Percentiles rank a stretch among this genome's conserved stretches.
Conservation (phyloP, 2,888 invertebrate genomes). For the Drosophila parthenogenetica region DNA sequence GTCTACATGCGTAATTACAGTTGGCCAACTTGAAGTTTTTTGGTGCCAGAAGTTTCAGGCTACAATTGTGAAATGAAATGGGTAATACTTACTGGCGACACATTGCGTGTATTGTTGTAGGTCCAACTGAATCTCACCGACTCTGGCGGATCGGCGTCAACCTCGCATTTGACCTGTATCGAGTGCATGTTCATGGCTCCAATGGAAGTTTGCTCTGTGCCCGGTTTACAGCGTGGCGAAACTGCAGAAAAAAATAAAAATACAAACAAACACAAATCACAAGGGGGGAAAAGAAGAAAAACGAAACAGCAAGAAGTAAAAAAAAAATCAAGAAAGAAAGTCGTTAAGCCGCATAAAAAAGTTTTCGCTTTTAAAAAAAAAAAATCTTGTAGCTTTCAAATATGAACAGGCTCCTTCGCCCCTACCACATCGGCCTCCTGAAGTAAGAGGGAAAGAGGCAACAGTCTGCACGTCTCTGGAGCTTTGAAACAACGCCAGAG, state of each 20-base stretch:
- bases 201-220: conserved; percentile 89
- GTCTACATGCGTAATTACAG: conserved; percentile 42
- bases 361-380: conserved; percentile 23
- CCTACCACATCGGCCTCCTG: too few relatives aligned
- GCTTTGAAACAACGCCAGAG: conserved; percentile 26
- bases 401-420: conserved; percentile 22
- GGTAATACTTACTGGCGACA: conserved; percentile 88
- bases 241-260: conserved; percentile 85
- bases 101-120: conserved; percentile 91
- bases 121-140: conserved; percentile 93
- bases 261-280: conserved; percentile 23
- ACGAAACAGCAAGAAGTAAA: conserved; percentile 31
- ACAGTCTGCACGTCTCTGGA: conserved; percentile 41
- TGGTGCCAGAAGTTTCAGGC: conserved; percentile 2
- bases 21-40: conserved; percentile 1
- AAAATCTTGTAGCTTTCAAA: conserved; percentile 33
- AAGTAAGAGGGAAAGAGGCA: too few relatives aligned
- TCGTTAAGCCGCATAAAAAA: conserved; percentile 46
- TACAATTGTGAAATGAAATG: conserved; percentile 5
- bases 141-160: conserved; percentile 91
- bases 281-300: conserved; percentile 25
- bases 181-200: conserved; percentile 91
- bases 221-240: conserved; percentile 91
- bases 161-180: conserved; percentile 91
- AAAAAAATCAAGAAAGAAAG: conserved; percentile 23